Conservation (phyloP, 2,113 vertebrate genomes). For the Bettongia penicillata region DNA sequence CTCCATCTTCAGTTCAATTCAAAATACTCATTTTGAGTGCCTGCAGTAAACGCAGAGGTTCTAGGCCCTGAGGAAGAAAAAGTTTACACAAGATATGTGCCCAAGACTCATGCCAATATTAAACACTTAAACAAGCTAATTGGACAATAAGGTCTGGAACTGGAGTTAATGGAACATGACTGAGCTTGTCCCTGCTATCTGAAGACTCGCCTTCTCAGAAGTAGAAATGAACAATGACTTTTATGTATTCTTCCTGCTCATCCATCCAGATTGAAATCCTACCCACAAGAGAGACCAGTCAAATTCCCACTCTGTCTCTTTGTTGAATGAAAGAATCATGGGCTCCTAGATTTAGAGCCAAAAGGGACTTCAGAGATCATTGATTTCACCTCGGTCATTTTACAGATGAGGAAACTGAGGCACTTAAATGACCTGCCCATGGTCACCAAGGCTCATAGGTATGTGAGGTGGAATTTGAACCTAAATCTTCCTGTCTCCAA, state of each 20-base stretch:
- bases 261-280: background rate
- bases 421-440: background rate
- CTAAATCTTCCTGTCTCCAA: background rate
- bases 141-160: background rate
- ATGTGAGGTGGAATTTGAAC: background rate
- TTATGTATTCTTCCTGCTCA: background rate
- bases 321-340: background rate
- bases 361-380: background rate
- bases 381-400: background rate
- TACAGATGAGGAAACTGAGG: background rate
- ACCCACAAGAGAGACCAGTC: background rate
- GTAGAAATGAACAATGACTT: background rate
- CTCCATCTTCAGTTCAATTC: background rate
- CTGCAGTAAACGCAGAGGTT: background rate
- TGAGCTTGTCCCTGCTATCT: accelerated
- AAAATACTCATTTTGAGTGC: background rate
- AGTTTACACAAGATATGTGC: background rate
- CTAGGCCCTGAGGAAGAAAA: background rate
- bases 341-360: background rate
- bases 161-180: background rate
- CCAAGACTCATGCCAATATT: background rate
- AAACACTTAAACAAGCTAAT: background rate
- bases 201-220: background rate
- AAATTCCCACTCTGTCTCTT: background rate
- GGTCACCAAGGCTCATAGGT: background rate